phyloP scores from a whole-genome alignment of 2,113 vertebrate genomes.

The Balaeniceps rex region DNA sequence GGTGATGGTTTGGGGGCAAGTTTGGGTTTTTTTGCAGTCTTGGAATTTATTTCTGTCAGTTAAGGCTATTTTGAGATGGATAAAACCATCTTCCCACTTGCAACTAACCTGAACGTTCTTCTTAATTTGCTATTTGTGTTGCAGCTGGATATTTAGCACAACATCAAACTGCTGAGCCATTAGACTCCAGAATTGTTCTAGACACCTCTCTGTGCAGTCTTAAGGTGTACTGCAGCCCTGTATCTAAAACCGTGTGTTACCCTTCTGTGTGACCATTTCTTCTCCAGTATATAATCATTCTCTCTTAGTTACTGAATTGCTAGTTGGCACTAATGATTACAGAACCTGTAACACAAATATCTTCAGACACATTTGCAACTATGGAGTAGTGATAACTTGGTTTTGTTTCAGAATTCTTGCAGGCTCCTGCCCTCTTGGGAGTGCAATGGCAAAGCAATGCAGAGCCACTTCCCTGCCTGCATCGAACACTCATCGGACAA shows the following conservation, averaged over 20 bases:
- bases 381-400: not conserved
- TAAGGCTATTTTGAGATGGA: not conserved
- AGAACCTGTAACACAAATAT: not conserved
- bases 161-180: not conserved
- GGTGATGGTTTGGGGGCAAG: not conserved
- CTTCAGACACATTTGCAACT: not conserved
- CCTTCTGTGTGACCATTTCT: not conserved
- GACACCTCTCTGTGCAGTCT: not conserved
- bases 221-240: not conserved
- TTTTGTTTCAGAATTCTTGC: not conserved
- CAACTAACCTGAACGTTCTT: not conserved
- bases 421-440: not conserved
- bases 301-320: not conserved
- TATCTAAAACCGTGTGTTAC: not conserved
- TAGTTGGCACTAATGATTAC: not conserved
- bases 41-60: not conserved
- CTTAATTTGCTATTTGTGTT: not conserved
- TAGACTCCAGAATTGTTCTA: not conserved
- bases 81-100: not conserved
- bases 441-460: rapidly evolving
- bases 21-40: not conserved
- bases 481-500: rapidly evolving
- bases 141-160: not conserved
- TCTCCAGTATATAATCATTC: not conserved
- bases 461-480: not conserved